Base-by-base conservation (phyloP, 2,888 invertebrate genomes). In the Sminthurides aquaticus region DNA sequence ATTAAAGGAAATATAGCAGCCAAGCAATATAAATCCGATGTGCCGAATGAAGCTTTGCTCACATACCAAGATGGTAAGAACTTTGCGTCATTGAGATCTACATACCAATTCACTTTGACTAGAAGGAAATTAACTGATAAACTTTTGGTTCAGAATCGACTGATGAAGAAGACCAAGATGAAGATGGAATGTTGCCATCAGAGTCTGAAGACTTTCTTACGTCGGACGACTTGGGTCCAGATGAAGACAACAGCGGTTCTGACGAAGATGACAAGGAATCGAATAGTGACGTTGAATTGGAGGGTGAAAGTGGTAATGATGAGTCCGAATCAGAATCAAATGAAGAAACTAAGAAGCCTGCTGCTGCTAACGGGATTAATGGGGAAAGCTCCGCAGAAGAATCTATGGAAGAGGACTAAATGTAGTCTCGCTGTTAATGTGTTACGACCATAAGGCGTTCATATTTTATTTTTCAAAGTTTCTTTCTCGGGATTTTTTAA, bases 1-100 rank as follows among this genome's bases (percentile, higher is more conserved):
- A 77, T 87, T 49, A 79, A 83, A 28, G 81, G 83, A 5, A 83
- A 84, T 76, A 79, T 84, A 58, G 78, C 78, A 54, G 77, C 77
- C 8, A 76, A 77, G n/a, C 77, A 76, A 22, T 79, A 79, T 57
- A 78, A 80, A 68, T 76, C 79, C 24, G 79, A 80, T 27, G 80
- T 80, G 59, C 77, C 79, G 11, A 75, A 79, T 62, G 78, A 80
- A 52, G 78, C 82, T 8, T 76, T 83, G 28, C 78, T 84, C 20
- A 79, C 82, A 62, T 84, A 82, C 76, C 82, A 83, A 75, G 85
- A 85, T 77, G 78, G 78, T 78, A 67, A 60, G 52, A 11, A 11
- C 18, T 18, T 11, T 43, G 22, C 18, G 22, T 52, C 20, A 52
- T 52, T n/a, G n/a, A n/a, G n/a, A n/a, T n/a, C n/a, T n/a, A n/a